Percentiles rank a stretch among this genome's conserved stretches.
Conservation (phyloP, 2,888 invertebrate genomes). For the Meiosimyza platycephala region DNA sequence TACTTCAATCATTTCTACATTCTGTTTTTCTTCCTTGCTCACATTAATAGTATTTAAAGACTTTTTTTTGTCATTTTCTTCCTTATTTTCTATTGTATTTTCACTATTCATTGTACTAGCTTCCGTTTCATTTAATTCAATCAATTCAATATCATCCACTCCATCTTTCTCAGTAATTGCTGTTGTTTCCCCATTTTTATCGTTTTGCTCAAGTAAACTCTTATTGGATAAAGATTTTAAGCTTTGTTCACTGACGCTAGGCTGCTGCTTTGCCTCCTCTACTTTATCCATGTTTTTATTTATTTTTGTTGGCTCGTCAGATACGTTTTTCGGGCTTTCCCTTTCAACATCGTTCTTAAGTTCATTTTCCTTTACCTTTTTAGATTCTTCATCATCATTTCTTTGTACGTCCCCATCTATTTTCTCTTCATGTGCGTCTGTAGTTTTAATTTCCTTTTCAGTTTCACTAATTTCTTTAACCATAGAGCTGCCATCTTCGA, state of each 20-base stretch:
- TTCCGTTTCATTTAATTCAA: background rate
- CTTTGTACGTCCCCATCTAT: background rate
- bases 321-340: background rate
- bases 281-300: background rate
- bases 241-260: too few species aligned
- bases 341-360: conserved; percentile 2
- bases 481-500: background rate
- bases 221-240: too few species aligned
- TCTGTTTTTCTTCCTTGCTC: background rate
- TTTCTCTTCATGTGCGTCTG: background rate
- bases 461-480: conserved; percentile 12
- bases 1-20: conserved; percentile 19
- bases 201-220: background rate
- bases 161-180: background rate
- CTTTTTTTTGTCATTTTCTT: conserved; percentile 7
- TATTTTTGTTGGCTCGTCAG: background rate
- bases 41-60: background rate
- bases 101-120: background rate
- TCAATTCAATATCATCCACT: background rate
- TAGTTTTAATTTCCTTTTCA: background rate
- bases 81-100: background rate
- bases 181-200: background rate
- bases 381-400: conserved; percentile 9
- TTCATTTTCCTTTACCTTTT: background rate
- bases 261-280: background rate